Evolutionary conservation across 2,888 invertebrate genomes (phyloP).

Genomic region (Phalangium opilio): DNA sequence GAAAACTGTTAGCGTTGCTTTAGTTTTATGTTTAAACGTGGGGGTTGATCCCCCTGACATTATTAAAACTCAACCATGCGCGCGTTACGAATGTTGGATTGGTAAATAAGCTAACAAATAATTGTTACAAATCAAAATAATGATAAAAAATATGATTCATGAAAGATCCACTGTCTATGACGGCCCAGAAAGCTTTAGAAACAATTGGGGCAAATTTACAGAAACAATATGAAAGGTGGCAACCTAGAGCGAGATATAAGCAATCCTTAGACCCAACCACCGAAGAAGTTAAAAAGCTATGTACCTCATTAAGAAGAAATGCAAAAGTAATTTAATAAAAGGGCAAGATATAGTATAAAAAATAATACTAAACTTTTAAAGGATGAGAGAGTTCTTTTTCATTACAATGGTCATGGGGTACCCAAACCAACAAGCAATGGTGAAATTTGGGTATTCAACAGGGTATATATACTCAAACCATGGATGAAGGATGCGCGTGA

Average conservation of each 20-base stretch:
- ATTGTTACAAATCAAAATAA: background rate
- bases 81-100: slow-evolving; percentile 91
- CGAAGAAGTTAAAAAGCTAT: slow-evolving; percentile 94
- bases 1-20: slow-evolving; percentile 97
- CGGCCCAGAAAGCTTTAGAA: slow-evolving; percentile 81
- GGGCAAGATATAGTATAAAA: background rate
- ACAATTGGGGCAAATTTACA: slow-evolving; percentile 79
- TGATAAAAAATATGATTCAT: background rate
- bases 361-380: slow-evolving; percentile 18
- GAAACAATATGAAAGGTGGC: slow-evolving; percentile 96
- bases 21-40: slow-evolving; percentile 92
- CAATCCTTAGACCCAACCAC: slow-evolving; percentile 92
- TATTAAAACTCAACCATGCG: slow-evolving; percentile 91
- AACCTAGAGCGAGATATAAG: slow-evolving; percentile 92
- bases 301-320: slow-evolving; percentile 80
- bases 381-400: slow-evolving; percentile 93
- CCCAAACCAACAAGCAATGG: slow-evolving; percentile 95
- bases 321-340: slow-evolving; percentile 46
- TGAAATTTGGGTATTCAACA: slow-evolving; percentile 99
- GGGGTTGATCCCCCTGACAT: slow-evolving; percentile 99
- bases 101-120: slow-evolving; percentile 41
- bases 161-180: slow-evolving; percentile 57
- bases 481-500: too few species aligned
- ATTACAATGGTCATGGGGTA: slow-evolving; percentile 99
- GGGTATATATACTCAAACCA: too few species aligned